Percentiles rank a stretch among this genome's conserved stretches.
phyloP scores from a whole-genome alignment of 64 coral and sea anemone genomes.

The Montipora capricornis region DNA sequence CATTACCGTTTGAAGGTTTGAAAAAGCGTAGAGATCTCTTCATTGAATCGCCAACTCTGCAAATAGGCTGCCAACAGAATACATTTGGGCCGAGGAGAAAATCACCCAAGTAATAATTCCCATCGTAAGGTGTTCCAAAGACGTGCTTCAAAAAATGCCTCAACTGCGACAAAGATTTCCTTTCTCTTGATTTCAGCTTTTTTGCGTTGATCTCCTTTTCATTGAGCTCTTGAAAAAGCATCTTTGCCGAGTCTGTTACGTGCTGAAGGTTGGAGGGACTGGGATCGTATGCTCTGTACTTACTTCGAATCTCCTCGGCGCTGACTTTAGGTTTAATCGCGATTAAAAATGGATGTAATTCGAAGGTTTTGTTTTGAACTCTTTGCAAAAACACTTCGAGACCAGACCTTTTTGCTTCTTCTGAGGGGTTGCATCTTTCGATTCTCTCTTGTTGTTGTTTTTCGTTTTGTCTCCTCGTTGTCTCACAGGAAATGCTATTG shows the following conservation, averaged over 20 bases:
- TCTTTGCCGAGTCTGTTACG: conserved; percentile 60
- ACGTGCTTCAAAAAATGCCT: conserved; percentile 59
- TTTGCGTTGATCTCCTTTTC: conserved; percentile 46
- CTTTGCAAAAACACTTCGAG: conserved; percentile 68
- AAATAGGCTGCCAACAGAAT: conserved; percentile 77
- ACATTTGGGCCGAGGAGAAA: conserved; percentile 73
- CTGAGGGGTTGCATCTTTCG: conserved; percentile 51
- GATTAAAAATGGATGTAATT: conserved; percentile 53
- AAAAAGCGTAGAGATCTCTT: conserved; percentile 49
- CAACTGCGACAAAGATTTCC: conserved; percentile 62
- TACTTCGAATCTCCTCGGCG: conserved; percentile 14
- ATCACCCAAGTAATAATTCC: conserved; percentile 62
- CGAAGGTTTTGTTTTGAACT: conserved; percentile 70
- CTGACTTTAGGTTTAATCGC: conserved; percentile 29
- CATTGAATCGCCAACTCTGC: conserved; percentile 26
- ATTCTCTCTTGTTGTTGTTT: not conserved
- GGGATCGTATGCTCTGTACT: conserved; percentile 66
- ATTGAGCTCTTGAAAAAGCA: conserved; percentile 32
- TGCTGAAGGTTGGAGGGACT: conserved; percentile 27
- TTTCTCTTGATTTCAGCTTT: conserved; percentile 59
- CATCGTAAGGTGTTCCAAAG: conserved; percentile 68
- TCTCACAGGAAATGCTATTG: not conserved
- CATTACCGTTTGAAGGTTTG: conserved; percentile 39
- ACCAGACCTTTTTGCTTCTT: conserved; percentile 73
- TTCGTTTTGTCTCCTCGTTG: not conserved